These are phyloP conservation scores for Orchesella cincta DNA, from an alignment of 1,140 invertebrate genomes.

Conservation along the genomic window DNA sequence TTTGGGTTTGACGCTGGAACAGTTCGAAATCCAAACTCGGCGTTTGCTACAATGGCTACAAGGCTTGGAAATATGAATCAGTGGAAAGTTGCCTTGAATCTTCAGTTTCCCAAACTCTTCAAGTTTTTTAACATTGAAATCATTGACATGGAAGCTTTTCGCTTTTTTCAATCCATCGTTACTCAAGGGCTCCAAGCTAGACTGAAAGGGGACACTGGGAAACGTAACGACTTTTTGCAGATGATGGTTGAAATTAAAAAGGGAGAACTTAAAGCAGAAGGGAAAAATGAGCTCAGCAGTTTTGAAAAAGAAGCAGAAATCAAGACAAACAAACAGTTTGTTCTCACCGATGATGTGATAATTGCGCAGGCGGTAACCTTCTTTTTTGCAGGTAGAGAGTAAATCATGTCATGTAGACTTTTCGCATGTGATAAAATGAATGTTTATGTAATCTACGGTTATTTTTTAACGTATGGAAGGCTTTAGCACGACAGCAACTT, in stretches of 20 bases:
- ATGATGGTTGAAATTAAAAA: slow-evolving; percentile 56
- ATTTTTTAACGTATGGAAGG: no score
- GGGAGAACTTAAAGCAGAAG: slow-evolving; percentile 48
- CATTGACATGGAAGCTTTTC: background rate
- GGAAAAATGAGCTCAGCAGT: slow-evolving; percentile 21
- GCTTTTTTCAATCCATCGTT: slow-evolving; percentile 36
- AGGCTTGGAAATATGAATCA: background rate
- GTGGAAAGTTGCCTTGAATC: slow-evolving; percentile 36
- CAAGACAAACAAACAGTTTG: slow-evolving; percentile 4
- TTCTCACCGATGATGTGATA: slow-evolving; percentile 5
- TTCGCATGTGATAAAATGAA: no score
- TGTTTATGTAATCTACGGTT: no score
- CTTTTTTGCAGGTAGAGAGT: slow-evolving; percentile 53
- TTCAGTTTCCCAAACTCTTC: no score
- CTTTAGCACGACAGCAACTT: slow-evolving; percentile 63
- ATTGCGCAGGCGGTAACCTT: background rate
- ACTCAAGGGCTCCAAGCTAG: background rate
- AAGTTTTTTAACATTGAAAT: background rate
- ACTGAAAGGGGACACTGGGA: background rate
- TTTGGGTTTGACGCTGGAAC: slow-evolving; percentile 35
- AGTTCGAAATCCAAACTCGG: slow-evolving; percentile 28
- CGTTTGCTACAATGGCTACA: slow-evolving; percentile 27
- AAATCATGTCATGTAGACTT: no score
- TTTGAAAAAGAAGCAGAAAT: slow-evolving; percentile 42
- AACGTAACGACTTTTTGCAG: slow-evolving; percentile 55